These are phyloP conservation scores for Trochalopteron elliotii DNA, from an alignment of 2,113 vertebrate genomes.

Conservation along the genomic window DNA sequence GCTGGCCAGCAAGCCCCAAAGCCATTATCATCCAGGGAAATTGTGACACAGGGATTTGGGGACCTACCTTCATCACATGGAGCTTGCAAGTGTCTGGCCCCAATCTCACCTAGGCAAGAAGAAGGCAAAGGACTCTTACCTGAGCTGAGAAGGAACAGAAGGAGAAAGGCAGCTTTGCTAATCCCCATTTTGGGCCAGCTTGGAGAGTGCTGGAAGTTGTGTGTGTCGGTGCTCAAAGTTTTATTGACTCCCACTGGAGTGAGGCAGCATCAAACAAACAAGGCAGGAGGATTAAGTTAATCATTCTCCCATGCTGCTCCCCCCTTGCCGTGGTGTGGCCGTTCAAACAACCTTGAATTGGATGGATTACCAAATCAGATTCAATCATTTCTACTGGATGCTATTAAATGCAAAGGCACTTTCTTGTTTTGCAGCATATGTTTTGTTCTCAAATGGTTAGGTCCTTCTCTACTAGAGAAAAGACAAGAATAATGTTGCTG, in stretches of 20 bases:
- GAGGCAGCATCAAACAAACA: conserved; percentile 56
- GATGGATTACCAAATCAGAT: conserved; percentile 64
- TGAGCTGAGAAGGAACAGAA: conserved; percentile 69
- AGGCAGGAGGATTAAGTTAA: conserved; percentile 63
- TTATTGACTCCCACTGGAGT: conserved; percentile 47
- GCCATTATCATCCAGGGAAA: accelerated
- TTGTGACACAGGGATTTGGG: not conserved
- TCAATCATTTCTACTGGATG: conserved; percentile 2
- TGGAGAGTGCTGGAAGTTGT: not conserved
- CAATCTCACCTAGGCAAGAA: not conserved
- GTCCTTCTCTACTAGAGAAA: not conserved
- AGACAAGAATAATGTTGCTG: not conserved
- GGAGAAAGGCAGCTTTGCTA: conserved; percentile 50
- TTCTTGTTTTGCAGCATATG: not conserved
- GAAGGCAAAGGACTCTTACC: conserved; percentile 69
- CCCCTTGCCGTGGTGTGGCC: not conserved
- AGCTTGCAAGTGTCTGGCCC: not conserved
- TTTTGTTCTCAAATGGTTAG: not conserved
- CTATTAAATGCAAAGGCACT: not conserved
- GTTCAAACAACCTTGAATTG: conserved; percentile 68
- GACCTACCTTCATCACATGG: not conserved
- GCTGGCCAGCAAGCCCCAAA: not conserved
- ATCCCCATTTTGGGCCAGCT: conserved; percentile 64
- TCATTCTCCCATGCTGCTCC: conserved; percentile 62
- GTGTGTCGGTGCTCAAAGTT: conserved; percentile 33